A percentile compares a stretch with the other conserved stretches of the same genome.
Evolutionary conservation across 2,113 vertebrate genomes (phyloP).

Genomic region (chimpanzee (Pan troglodytes)): NHGRI_mPanTro3-v2.1_pri NC_072414.2:59416001-59416500

Average conservation of each 20-base stretch:
- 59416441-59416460: neutral
- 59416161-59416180: no score
- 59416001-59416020: neutral
- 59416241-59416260: neutral
- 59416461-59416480: neutral
- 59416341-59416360: neutral
- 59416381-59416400: neutral
- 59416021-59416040: no score
- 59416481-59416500: neutral
- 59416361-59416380: neutral
- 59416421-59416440: neutral
- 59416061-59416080: no score
- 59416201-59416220: no score
- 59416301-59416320: neutral
- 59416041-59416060: no score
- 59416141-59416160: no score
- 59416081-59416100: no score
- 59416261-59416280: neutral
- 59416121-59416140: no score
- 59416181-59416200: no score
- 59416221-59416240: neutral
- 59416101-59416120: no score
- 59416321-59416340: slow-evolving; percentile 11
- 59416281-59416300: neutral
- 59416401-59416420: neutral